Conservation (phyloP, 23 tunicate genomes). For the Oikopleura vanhoeffeni region DNA sequence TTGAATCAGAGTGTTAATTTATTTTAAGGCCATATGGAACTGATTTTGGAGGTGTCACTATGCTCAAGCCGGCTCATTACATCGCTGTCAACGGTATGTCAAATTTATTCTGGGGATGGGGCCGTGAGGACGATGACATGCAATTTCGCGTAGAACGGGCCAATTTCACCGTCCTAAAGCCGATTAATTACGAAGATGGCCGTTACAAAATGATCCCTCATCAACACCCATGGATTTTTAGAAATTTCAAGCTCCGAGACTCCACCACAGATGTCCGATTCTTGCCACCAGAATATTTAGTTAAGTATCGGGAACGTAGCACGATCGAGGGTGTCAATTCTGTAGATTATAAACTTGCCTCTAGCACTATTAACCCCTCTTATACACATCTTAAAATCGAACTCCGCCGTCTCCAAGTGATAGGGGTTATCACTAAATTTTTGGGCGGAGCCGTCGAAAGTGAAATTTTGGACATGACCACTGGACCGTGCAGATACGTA, state of each 20-base stretch:
- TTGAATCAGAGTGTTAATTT: too few species aligned
- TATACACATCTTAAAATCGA: neutral
- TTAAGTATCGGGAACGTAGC: neutral
- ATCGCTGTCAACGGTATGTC: conserved; percentile 53
- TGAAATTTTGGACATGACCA: neutral
- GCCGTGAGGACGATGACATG: conserved; percentile 98
- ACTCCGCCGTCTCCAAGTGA: neutral
- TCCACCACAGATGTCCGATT: conserved; percentile 10
- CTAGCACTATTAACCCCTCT: neutral
- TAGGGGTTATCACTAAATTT: neutral
- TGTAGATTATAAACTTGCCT: neutral
- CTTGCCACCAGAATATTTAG: conserved; percentile 10
- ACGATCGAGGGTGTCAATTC: neutral
- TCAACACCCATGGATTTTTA: conserved; percentile 89
- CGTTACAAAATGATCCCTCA: conserved; percentile 90
- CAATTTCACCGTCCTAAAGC: neutral
- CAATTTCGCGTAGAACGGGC: conserved; percentile 34
- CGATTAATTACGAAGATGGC: conserved; percentile 21
- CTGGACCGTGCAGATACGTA: neutral
- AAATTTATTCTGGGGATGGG: conserved; percentile 98
- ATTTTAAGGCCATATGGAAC: conserved; percentile 52
- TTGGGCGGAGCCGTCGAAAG: neutral
- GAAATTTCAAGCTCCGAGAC: conserved; percentile 13
- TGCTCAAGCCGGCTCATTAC: conserved; percentile 31
- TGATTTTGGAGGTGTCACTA: conserved; percentile 78